These are phyloP conservation scores for Tinea pellionella DNA, from an alignment of 2,888 invertebrate species.

Conservation along the genomic window DNA sequence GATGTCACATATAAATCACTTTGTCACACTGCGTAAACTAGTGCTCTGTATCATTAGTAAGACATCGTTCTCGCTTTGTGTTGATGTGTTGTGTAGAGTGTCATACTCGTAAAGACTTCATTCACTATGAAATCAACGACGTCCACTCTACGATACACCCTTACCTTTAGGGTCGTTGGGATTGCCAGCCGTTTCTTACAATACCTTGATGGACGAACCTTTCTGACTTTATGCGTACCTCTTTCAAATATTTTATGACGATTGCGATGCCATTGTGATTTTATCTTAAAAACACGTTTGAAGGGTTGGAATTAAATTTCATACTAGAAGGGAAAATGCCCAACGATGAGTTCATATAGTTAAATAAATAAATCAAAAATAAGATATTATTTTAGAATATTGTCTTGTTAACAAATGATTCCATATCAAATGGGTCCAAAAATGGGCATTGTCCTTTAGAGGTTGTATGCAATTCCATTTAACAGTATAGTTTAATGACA, in stretches of 20 bases:
- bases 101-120: constrained; percentile 54
- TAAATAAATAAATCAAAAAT: too few relatives aligned
- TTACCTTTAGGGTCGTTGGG: constrained; percentile 11
- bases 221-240: not conserved
- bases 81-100: constrained; percentile 55
- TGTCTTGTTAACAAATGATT: too few relatives aligned
- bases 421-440: too few relatives aligned
- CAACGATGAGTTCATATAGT: too few relatives aligned
- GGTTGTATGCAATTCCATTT: too few relatives aligned
- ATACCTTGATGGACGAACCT: constrained; percentile 11
- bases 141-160: constrained; percentile 26
- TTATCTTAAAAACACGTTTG: not conserved
- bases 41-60: not conserved
- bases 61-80: constrained; percentile 24
- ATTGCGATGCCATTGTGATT: not conserved
- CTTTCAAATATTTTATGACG: constrained; percentile 9
- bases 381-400: too few relatives aligned
- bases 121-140: constrained; percentile 41
- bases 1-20: not conserved
- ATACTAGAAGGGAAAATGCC: too few relatives aligned
- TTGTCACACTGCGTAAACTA: constrained; percentile 19
- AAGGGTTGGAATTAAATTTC: not conserved
- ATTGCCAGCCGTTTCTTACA: constrained; percentile 2
- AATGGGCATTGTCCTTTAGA: too few relatives aligned
- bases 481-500: too few relatives aligned